A percentile compares a stretch with the other conserved stretches of the same genome.
phyloP scores from a whole-genome alignment of 1,140 invertebrate species.

The Plutomurus gul region DNA sequence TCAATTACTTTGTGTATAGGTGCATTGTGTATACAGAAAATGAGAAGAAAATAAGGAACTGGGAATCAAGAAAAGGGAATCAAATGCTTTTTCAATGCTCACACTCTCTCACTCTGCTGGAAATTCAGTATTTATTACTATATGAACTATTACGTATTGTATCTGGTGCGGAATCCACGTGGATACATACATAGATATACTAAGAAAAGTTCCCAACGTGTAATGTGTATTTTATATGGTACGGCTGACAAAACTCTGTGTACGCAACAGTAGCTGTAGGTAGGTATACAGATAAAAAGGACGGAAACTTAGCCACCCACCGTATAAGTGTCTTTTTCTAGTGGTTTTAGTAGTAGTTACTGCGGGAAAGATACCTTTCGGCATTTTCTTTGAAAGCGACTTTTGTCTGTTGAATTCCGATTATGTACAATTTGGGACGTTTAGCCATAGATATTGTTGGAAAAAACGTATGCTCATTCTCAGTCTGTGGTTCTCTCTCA shows the following conservation, averaged over 20 bases:
- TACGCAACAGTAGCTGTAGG: too few species aligned
- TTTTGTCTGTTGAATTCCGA: constrained; percentile 27
- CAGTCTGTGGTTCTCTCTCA: neutral
- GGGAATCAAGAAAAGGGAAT: too few species aligned
- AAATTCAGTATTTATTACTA: neutral
- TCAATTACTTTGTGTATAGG: neutral
- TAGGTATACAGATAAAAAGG: too few species aligned
- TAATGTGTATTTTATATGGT: too few species aligned
- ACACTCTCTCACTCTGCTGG: neutral
- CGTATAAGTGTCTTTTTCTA: neutral
- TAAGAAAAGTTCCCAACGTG: too few species aligned
- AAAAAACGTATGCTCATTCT: constrained; percentile 12
- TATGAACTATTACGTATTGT: too few species aligned
- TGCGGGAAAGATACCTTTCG: constrained; percentile 1
- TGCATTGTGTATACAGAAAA: neutral
- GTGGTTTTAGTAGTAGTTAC: too few species aligned
- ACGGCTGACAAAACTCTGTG: too few species aligned
- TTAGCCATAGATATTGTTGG: neutral
- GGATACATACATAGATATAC: too few species aligned
- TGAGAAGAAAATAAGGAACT: neutral
- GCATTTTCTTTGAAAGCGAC: neutral
- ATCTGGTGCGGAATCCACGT: too few species aligned
- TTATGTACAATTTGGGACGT: neutral
- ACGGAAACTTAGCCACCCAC: too few species aligned
- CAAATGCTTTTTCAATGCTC: neutral